A percentile compares a stretch with the other conserved stretches of the same genome.
Conservation (phyloP, 2,888 invertebrate genomes). For the Tiphia femorata region DNA sequence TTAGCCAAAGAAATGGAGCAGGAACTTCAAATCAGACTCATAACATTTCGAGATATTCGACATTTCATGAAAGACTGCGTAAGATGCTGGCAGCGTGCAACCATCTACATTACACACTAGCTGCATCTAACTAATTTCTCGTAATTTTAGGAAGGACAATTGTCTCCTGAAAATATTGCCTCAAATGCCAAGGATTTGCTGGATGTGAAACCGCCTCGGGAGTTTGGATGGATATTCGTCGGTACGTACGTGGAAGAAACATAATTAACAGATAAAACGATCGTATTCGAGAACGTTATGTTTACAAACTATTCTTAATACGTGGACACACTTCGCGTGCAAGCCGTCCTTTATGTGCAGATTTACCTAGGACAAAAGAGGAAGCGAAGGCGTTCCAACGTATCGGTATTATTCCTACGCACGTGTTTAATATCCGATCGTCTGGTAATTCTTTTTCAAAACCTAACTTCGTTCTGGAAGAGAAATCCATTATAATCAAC, state of each 20-base stretch:
- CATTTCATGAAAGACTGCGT: too few relatives aligned
- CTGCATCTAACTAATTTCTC: too few relatives aligned
- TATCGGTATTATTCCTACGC: slow-evolving; percentile 70
- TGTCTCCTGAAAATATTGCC: slow-evolving; percentile 56
- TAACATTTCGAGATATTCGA: slow-evolving; percentile 38
- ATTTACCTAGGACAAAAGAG: slow-evolving; percentile 68
- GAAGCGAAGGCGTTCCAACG: slow-evolving; percentile 70
- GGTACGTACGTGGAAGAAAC: slow-evolving; percentile 55
- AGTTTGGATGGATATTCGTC: slow-evolving; percentile 65
- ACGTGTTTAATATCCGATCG: slow-evolving; percentile 70
- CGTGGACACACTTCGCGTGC: too few relatives aligned
- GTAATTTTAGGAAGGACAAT: too few relatives aligned
- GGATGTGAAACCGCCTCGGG: slow-evolving; percentile 55
- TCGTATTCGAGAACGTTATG: too few relatives aligned
- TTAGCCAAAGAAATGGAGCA: slow-evolving; percentile 43
- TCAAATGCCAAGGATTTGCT: slow-evolving; percentile 58
- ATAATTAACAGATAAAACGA: not conserved
- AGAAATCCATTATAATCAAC: too few relatives aligned
- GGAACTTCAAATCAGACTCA: slow-evolving; percentile 40
- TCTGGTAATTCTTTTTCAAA: too few relatives aligned
- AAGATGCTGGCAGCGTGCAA: too few relatives aligned
- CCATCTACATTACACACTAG: too few relatives aligned
- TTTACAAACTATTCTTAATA: slow-evolving; percentile 2
- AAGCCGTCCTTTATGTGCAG: too few relatives aligned
- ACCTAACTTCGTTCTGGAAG: too few relatives aligned